Base-by-base conservation (phyloP, 2,888 invertebrate genomes). In the Spisula solida region DNA sequence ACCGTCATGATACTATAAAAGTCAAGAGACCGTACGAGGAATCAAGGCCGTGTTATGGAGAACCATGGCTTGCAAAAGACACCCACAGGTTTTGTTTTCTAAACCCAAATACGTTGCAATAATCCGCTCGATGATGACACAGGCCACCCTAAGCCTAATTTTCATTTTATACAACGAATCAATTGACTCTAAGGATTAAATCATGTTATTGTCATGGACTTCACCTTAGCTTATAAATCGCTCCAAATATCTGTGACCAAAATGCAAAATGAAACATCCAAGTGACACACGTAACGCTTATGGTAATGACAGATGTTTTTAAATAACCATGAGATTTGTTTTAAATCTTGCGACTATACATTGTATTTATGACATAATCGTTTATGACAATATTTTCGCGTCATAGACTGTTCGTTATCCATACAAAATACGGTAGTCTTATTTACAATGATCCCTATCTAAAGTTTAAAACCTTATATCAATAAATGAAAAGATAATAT, bases 301-400 rank as follows among this genome's bases (percentile, higher is more conserved):
- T 1, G 16, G 10, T 51, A 51, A 51, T 16, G 51, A 51, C 51
- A 16, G 16, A 25, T 66, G 25, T 25, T 66, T 41, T n/a, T 66
- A 66, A n/a, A 66, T 66, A n/a, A 66, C n/a, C 25, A 5, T 25
- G 5, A 10, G 75, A 10, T 31, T 75, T 75, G 34, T 75, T 75
- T n/a, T 75, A 75, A 75, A 31, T 60, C 12, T 66, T 66, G 20
- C 29, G 75, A 75, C 10, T 75, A n/a, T n/a, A n/a, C n/a, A n/a
- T n/a, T n/a, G n/a, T n/a, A 18, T 75, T 75, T 31, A 31, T 31
- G 75, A 16, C 34, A 34, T 75, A 75, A 75, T 75, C 75, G 31
- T 34, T 34, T 34, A 75, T 34, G 16, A 34, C 31, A 75, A 75
- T 75, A 75, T 75, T 75, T 75, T 75, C 75, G 75, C 75, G 75